These are phyloP conservation scores for Lochmaea capreae DNA, from an alignment of 2,888 invertebrate species.

Conservation along the genomic window DNA sequence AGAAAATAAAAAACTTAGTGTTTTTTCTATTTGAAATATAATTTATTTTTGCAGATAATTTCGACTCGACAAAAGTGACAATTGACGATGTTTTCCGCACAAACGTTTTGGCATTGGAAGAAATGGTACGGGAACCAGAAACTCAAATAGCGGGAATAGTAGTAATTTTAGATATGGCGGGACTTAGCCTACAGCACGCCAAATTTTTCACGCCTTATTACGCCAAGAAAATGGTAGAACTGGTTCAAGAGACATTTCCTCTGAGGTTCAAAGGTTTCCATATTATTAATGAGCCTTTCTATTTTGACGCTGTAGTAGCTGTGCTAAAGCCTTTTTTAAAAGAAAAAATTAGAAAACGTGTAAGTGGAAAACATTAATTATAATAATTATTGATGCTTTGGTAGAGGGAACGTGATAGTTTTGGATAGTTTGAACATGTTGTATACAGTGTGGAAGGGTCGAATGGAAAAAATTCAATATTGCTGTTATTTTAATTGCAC, in stretches of 20 bases:
- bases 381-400: conserved; percentile 9
- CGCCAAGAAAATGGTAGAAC: conserved; percentile 64
- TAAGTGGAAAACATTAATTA: conserved; percentile 59
- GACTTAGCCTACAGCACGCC: conserved; percentile 67
- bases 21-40: neutral
- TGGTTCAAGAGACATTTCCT: conserved; percentile 68
- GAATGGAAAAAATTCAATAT: no score
- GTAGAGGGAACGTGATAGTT: neutral
- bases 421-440: no score
- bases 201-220: conserved; percentile 68
- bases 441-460: no score
- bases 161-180: conserved; percentile 64
- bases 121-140: conserved; percentile 68
- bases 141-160: conserved; percentile 72
- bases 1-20: neutral
- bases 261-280: conserved; percentile 67
- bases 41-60: conserved; percentile 61
- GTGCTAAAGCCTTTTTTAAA: conserved; percentile 86
- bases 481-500: no score
- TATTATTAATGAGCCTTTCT: conserved; percentile 66
- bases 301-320: conserved; percentile 68
- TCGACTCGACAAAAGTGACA: conserved; percentile 65
- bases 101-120: conserved; percentile 68
- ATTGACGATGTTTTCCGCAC: conserved; percentile 69
- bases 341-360: conserved; percentile 82